Conservation (phyloP, 2,113 vertebrate species). For the Drymodes brunneopygia region DNA sequence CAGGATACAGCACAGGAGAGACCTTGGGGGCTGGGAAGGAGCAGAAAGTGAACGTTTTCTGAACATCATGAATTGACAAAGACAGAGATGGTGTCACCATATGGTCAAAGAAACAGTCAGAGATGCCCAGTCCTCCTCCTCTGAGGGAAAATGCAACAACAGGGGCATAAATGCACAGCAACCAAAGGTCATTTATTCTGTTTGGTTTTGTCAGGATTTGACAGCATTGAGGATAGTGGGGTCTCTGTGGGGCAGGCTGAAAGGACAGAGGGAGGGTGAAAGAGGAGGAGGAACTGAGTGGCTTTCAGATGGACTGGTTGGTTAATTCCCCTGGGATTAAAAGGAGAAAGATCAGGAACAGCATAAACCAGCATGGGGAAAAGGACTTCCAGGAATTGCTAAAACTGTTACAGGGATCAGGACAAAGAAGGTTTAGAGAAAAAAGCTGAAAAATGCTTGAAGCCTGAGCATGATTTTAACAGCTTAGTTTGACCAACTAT, state of each 20-base stretch:
- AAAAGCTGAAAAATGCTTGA: not conserved
- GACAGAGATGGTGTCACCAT: constrained; percentile 26
- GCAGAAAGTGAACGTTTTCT: not conserved
- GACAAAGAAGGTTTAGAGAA: not conserved
- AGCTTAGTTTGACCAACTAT: not conserved
- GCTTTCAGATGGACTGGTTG: not conserved
- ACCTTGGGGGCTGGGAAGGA: constrained; percentile 17
- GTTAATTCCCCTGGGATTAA: not conserved
- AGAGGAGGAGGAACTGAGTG: not conserved
- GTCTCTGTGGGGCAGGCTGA: not conserved
- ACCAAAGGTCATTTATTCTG: not conserved
- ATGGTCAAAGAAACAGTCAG: constrained; percentile 21
- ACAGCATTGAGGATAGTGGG: not conserved
- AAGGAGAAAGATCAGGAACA: not conserved
- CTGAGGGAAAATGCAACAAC: not conserved
- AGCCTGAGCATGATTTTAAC: not conserved
- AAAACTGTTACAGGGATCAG: not conserved
- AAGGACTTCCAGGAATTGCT: not conserved
- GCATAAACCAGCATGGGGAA: not conserved
- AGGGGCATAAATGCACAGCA: not conserved
- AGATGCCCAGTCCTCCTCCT: not conserved
- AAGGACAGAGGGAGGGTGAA: not conserved
- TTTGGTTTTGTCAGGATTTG: constrained; percentile 3
- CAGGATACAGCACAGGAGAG: constrained; percentile 24
- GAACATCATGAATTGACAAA: not conserved